phyloP scores from a whole-genome alignment of 2,888 invertebrate species.

The Chouioia cunea region DNA sequence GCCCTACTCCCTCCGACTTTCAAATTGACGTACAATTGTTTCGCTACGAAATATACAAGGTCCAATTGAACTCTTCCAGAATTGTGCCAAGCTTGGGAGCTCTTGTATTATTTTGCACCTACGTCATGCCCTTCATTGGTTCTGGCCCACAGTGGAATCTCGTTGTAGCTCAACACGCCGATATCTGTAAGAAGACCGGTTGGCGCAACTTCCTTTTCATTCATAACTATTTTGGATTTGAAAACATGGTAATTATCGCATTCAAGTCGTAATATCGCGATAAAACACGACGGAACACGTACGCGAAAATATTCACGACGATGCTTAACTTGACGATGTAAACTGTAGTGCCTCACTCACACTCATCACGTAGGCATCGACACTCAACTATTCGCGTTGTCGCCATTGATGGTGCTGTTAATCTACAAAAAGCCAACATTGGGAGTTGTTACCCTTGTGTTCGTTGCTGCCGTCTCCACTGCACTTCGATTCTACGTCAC shows the following conservation, averaged over 20 bases:
- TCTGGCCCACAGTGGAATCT: slow-evolving; percentile 80
- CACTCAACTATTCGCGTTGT: slow-evolving; percentile 76
- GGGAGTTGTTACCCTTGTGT: slow-evolving; percentile 69
- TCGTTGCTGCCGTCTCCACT: slow-evolving; percentile 72
- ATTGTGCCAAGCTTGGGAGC: slow-evolving; percentile 76
- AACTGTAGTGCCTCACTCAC: slow-evolving; percentile 76
- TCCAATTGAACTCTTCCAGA: slow-evolving; percentile 60
- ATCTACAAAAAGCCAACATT: slow-evolving; percentile 75
- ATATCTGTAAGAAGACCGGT: slow-evolving; percentile 78
- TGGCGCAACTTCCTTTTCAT: slow-evolving; percentile 80
- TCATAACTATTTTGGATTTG: slow-evolving; percentile 80
- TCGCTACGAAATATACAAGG: slow-evolving; percentile 1
- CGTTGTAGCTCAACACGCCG: slow-evolving; percentile 77
- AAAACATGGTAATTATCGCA: slow-evolving; percentile 73
- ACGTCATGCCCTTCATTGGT: slow-evolving; percentile 74
- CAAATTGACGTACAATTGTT: background rate
- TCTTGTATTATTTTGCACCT: slow-evolving; percentile 77
- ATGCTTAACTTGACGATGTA: background rate
- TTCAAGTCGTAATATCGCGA: no score
- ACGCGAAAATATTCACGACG: no score
- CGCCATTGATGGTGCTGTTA: slow-evolving; percentile 73
- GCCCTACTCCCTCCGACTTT: no score
- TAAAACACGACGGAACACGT: no score
- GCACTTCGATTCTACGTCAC: slow-evolving; percentile 75
- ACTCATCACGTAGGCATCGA: slow-evolving; percentile 81